Percentiles rank a stretch among this genome's conserved stretches.
phyloP scores from a whole-genome alignment of 2,888 invertebrate genomes.

The Cephus rjabovi region DNA sequence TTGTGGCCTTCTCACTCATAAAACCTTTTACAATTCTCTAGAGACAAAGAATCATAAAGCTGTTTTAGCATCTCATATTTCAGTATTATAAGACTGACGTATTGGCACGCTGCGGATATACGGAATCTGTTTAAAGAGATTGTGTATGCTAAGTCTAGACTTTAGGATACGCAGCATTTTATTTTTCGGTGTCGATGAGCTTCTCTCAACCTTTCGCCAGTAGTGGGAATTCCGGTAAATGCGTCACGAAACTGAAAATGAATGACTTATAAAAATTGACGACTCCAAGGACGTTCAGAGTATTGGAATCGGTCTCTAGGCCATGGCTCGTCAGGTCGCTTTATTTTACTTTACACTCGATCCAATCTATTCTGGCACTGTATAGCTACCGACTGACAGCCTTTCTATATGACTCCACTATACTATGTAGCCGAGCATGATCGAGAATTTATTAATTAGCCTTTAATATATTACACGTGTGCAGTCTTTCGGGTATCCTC shows the following conservation, averaged over 20 bases:
- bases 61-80: background rate
- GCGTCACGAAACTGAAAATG: background rate
- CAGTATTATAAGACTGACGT: background rate
- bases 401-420: background rate
- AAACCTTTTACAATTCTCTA: background rate
- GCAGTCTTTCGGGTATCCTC: background rate
- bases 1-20: background rate
- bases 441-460: background rate
- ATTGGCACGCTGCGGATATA: background rate
- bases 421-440: background rate
- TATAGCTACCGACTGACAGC: background rate
- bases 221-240: background rate
- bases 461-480: background rate
- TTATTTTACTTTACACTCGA: background rate
- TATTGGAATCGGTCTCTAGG: background rate
- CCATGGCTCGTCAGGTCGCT: background rate
- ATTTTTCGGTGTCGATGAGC: background rate
- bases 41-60: background rate
- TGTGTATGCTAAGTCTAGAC: background rate
- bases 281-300: background rate
- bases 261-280: background rate
- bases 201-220: background rate
- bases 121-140: no score
- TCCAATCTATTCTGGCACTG: background rate
- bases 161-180: background rate